Evolutionary conservation across 1,140 invertebrate genomes (phyloP).

Genomic region (Neodiprion pinetum): DNA sequence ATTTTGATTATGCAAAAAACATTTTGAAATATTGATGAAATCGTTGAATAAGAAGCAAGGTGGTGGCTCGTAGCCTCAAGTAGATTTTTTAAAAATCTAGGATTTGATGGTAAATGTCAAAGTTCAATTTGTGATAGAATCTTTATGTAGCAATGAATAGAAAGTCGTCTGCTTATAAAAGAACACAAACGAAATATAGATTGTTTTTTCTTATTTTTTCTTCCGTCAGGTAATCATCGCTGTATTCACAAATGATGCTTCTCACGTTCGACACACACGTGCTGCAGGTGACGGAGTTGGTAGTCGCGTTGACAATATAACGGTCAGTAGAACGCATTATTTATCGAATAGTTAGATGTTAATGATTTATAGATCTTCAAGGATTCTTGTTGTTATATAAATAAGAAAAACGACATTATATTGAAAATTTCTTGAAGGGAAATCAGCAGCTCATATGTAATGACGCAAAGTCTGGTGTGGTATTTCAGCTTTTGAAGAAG

Average conservation of each 20-base stretch:
- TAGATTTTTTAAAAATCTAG: background rate
- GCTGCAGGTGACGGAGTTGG: constrained; percentile 34
- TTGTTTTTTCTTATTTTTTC: constrained; percentile 7
- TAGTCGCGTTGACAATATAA: constrained; percentile 10
- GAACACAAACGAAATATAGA: no score
- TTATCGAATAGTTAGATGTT: constrained; percentile 12
- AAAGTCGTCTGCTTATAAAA: no score
- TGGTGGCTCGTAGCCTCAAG: no score
- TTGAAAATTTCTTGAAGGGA: background rate
- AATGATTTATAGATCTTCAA: constrained; percentile 11
- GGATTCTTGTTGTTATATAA: constrained; percentile 3
- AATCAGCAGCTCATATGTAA: background rate
- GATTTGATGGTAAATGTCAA: background rate
- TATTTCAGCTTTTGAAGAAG: constrained; percentile 17
- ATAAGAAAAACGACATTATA: constrained; percentile 24
- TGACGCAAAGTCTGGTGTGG: constrained; percentile 11
- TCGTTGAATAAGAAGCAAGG: no score
- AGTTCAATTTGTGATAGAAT: no score
- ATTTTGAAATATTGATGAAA: no score
- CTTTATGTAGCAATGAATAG: no score
- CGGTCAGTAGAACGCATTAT: constrained; percentile 28
- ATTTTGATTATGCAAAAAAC: no score
- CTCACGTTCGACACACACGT: constrained; percentile 58
- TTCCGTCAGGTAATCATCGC: constrained; percentile 64
- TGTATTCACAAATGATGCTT: constrained; percentile 70